Evolutionary conservation across 2,797 vertebrate species (phyloP), one percentile per base, ranked within the genome.

Genomic region (Mormyrus hasselquistii): DNA sequence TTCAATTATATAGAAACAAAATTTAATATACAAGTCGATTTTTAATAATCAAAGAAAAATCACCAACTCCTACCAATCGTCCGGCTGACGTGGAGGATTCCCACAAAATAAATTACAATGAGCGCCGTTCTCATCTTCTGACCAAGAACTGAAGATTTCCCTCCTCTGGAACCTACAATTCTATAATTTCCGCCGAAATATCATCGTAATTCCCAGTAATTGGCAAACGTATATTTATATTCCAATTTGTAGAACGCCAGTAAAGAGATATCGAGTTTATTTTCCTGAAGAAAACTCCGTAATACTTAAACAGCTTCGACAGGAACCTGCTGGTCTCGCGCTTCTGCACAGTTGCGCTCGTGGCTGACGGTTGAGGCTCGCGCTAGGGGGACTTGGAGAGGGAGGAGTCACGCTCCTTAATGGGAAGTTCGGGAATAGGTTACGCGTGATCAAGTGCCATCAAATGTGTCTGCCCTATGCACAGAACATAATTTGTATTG

Each of bases 101-200:
- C 90, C 79, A 95, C 22, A 73, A 96, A 89, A 88, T 69, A 91
- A 93, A 94, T 88, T 88, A 93, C 47, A 47, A 90, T 92, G 89
- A 92, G 90, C 89, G 87, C 57, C 90, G 90, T 92, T 89, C 93
- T 94, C 96, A 97, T 96, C 90, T 93, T 94, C 94, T 91, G 85
- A 91, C 92, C 69, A 90, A 82, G 88, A 90, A 89, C 69, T 90
- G 88, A 86, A 86, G 62, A 90, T 55, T 16, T 73, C 29, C 92
- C 89, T 90, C 92, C 89, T 90, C 93, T 92, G 94, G 49, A 93
- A 94, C 91, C 87, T 90, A 76, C 59, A 92, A 79, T 44, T 59
- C 29, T 87, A 90, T 92, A 65, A 22, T 87, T 91, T 59, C 50
- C n/a, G 57, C 16, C 12, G 52, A 69, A 47, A 62, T 65, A 89